These are phyloP conservation scores for Tetramorium alpestre DNA, from an alignment of 1,140 invertebrate species.

Conservation along the genomic window DNA sequence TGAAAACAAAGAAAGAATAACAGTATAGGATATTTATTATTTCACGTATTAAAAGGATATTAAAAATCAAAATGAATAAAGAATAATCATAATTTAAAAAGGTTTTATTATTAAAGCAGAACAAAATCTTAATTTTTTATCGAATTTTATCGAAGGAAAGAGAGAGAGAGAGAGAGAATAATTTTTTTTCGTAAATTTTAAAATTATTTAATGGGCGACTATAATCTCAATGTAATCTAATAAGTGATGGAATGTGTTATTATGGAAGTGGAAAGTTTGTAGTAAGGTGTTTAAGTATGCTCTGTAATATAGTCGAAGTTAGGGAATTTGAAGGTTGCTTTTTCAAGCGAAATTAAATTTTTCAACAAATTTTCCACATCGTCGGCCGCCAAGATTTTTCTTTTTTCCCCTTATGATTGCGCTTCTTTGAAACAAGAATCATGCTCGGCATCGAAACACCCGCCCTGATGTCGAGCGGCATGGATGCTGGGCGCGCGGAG, in stretches of 20 bases:
- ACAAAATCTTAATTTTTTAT: neutral
- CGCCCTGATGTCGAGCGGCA: neutral
- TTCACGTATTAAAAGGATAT: neutral
- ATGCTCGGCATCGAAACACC: conserved; percentile 42
- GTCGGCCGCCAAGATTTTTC: conserved; percentile 14
- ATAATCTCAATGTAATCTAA: neutral
- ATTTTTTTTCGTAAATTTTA: neutral
- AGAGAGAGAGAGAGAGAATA: neutral
- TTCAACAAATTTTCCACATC: conserved; percentile 36
- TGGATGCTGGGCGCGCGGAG: conserved; percentile 7
- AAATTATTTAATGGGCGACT: neutral
- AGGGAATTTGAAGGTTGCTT: neutral
- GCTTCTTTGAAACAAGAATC: conserved; percentile 49
- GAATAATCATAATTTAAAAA: neutral
- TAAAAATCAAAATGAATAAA: conserved; percentile 3
- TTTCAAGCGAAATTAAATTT: conserved; percentile 49
- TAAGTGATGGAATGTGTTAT: neutral
- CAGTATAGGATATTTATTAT: neutral
- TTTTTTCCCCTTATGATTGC: conserved; percentile 28
- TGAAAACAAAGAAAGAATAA: neutral
- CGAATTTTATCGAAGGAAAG: neutral
- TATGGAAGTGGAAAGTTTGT: neutral
- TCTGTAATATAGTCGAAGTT: neutral
- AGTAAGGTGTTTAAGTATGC: conserved; percentile 21
- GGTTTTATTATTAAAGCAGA: neutral